phyloP scores from a whole-genome alignment of 2,113 vertebrate genomes.

The Prunella fulvescens region DNA sequence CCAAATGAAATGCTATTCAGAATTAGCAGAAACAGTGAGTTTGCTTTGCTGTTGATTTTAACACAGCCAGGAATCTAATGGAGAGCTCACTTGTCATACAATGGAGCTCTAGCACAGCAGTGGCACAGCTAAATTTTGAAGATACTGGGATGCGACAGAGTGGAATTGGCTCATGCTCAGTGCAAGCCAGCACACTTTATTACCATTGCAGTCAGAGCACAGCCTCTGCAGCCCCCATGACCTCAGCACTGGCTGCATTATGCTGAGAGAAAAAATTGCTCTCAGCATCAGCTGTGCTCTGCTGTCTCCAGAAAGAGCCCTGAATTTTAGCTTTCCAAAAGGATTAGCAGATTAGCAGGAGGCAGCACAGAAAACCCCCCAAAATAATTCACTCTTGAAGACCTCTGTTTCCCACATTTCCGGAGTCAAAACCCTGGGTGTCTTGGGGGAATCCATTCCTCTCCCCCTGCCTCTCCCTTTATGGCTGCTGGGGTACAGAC shows the following conservation, averaged over 20 bases:
- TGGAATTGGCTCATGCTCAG: not conserved
- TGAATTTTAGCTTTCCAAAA: conserved; percentile 2
- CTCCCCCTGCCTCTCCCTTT: not conserved
- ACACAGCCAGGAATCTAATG: not conserved
- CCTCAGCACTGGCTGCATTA: not conserved
- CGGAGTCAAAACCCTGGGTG: not conserved
- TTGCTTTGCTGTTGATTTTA: not conserved
- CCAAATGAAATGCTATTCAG: not conserved
- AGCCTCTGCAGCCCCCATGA: not conserved
- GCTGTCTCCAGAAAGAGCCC: not conserved
- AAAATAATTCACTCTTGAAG: not conserved
- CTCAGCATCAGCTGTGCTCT: conserved; percentile 3
- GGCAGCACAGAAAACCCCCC: not conserved
- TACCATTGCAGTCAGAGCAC: conserved; percentile 4
- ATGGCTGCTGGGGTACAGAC: not conserved
- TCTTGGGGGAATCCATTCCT: not conserved
- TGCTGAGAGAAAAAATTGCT: not conserved
- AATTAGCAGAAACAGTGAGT: not conserved
- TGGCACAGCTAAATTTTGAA: not conserved
- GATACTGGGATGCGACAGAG: not conserved
- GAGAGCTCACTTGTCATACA: not conserved
- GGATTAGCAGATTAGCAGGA: not conserved
- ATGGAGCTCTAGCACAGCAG: not conserved
- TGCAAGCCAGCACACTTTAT: not conserved
- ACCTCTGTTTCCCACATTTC: not conserved